Percentiles rank a stretch among this genome's conserved stretches.
Conservation (phyloP, 1,140 invertebrate species). For the Camponotus pennsylvanicus region DNA sequence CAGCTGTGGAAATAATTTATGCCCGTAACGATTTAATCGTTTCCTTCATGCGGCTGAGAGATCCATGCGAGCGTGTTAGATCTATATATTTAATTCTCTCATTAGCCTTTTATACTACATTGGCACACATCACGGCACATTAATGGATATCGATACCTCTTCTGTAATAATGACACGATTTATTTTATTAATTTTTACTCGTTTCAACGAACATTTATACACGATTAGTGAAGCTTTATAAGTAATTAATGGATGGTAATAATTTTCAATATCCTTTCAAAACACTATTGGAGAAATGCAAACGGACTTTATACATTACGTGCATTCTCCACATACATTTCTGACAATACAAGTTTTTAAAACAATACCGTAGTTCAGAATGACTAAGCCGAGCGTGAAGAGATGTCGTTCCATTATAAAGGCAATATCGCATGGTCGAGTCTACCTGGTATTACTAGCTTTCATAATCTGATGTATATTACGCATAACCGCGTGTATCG, state of each 20-base stretch:
- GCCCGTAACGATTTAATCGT: slow-evolving; percentile 57
- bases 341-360: slow-evolving; percentile 58
- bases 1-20: slow-evolving; percentile 63
- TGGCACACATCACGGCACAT: slow-evolving; percentile 15
- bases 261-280: slow-evolving; percentile 35
- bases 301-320: background rate
- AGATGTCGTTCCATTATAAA: slow-evolving; percentile 82
- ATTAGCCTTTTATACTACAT: slow-evolving; percentile 44
- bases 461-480: slow-evolving; percentile 83
- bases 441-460: slow-evolving; percentile 80
- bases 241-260: slow-evolving; percentile 30
- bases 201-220: slow-evolving; percentile 7
- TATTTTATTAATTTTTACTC: slow-evolving; percentile 43
- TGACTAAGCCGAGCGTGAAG: slow-evolving; percentile 64
- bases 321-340: slow-evolving; percentile 14
- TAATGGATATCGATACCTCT: slow-evolving; percentile 31
- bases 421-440: slow-evolving; percentile 79
- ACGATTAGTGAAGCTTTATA: slow-evolving; percentile 37
- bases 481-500: slow-evolving; percentile 76
- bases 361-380: slow-evolving; percentile 61
- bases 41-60: slow-evolving; percentile 22
- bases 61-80: slow-evolving; percentile 21
- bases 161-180: slow-evolving; percentile 6
- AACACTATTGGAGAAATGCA: slow-evolving; percentile 6
- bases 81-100: slow-evolving; percentile 53